A percentile compares a stretch with the other conserved stretches of the same genome.
phyloP scores from a whole-genome alignment of 2,888 invertebrate species.

The Podotricha telesiphe region DNA sequence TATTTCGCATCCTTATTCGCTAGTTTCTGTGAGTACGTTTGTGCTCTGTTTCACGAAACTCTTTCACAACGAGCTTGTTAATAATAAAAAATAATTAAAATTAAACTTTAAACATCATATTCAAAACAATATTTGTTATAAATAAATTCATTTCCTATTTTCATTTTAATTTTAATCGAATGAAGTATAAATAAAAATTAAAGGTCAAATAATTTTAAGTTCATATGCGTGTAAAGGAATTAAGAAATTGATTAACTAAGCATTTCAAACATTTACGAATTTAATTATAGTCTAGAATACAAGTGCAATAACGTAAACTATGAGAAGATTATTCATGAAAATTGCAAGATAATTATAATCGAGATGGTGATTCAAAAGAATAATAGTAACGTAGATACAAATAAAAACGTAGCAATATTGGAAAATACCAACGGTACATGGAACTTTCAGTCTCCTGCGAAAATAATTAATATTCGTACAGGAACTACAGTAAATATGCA shows the following conservation, averaged over 20 bases:
- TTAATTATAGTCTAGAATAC: background rate
- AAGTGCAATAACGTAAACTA: constrained; percentile 17
- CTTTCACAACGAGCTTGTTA: no score
- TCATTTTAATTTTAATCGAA: background rate
- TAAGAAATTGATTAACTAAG: constrained; percentile 14
- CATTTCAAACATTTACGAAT: constrained; percentile 6
- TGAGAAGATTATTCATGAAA: constrained; percentile 16
- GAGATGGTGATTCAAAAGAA: constrained; percentile 80
- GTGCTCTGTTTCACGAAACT: constrained; percentile 2
- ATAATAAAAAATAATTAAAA: background rate
- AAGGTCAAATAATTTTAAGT: background rate
- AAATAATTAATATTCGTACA: constrained; percentile 61
- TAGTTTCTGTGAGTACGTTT: background rate
- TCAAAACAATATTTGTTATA: background rate
- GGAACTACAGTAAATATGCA: constrained; percentile 65
- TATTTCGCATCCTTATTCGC: background rate
- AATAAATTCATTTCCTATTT: background rate
- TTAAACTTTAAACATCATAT: background rate
- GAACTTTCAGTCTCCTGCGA: constrained; percentile 69
- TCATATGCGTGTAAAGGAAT: constrained; percentile 13
- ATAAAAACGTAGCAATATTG: constrained; percentile 59
- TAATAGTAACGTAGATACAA: constrained; percentile 67
- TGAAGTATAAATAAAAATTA: background rate
- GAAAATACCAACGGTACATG: constrained; percentile 63
- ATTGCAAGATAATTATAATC: constrained; percentile 39